Base-by-base conservation (phyloP, 2,113 vertebrate species). In the Pachypanchax playfairii region DNA sequence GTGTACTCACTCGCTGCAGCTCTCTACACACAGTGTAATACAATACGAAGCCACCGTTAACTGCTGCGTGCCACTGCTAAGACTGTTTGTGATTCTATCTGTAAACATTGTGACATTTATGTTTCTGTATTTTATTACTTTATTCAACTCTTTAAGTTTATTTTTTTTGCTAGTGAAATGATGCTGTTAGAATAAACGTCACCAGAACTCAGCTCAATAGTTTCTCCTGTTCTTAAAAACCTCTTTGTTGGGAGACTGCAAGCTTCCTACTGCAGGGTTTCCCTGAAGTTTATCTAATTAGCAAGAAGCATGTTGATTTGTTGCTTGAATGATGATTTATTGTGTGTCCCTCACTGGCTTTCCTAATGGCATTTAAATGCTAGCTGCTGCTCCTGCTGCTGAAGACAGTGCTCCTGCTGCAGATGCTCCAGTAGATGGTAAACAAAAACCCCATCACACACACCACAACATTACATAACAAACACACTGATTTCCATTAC, bases 401-500 rank as follows among this genome's bases (percentile, higher is more conserved):
- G 69, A 78, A 43, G 79, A 73, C 13, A 39, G 3, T 6, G 47
- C 63, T 38, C 33, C 68, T 0, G 70, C 55, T 21, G 44, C 60
- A 50, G 83, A 83, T 7, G 64, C 70, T 50, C 50, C 63, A 0
- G 10, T 75, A 29, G 75, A 78, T 1, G 75, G 81, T 89, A 84
- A 82, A 82, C 25, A 61, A 24, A 63, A 35, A 48, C 48, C 28
- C 47, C 31, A 55, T 10, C 29, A 31, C 29, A 31, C 53, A 22
- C 39, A 14, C 14, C 42, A n/a, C 15, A 54, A n/a, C 20, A 12
- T 14, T 11, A 20, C 21, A 36, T 41, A 56, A 36, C 70, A 39
- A n/a, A 46, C 1, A 15, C 12, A 21, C 9, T 3, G 44, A 24
- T 70, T 31, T 43, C n/a, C 17, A 18, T 28, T 22, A 31, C 21